Evolutionary conservation across 2,113 vertebrate genomes (phyloP).

Genomic region (Monopterus albus): DNA sequence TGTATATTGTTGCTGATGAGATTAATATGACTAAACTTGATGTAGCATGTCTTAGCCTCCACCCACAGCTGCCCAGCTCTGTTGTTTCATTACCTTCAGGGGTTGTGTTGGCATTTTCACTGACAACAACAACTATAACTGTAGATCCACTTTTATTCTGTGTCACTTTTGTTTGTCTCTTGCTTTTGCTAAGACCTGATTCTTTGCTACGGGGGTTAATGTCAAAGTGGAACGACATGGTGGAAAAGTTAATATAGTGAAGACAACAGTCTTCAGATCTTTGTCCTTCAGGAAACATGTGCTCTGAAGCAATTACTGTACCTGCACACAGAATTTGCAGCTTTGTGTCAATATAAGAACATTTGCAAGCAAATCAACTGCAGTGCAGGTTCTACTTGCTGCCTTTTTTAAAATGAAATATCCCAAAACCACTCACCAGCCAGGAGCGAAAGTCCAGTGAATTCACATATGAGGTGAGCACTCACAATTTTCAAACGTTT

Average conservation of each 20-base stretch:
- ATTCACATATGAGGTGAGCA: no score
- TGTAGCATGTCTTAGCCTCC: background rate
- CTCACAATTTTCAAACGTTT: no score
- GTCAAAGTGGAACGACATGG: no score
- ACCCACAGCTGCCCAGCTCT: conserved; percentile 6
- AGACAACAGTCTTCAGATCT: no score
- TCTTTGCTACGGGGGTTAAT: background rate
- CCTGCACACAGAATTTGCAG: background rate
- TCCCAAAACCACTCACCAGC: no score
- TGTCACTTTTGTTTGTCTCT: background rate
- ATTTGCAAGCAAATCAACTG: no score
- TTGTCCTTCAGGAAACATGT: no score
- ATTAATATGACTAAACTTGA: conserved; percentile 8
- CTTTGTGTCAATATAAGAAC: background rate
- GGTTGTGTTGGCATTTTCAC: conserved; percentile 11
- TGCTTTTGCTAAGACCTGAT: background rate
- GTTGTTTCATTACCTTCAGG: conserved; percentile 2
- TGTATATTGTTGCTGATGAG: background rate
- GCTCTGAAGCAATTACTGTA: no score
- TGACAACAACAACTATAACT: background rate
- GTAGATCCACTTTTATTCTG: background rate
- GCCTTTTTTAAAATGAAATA: no score
- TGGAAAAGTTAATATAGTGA: no score
- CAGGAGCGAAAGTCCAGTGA: no score
- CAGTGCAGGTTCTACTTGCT: no score